Percentiles rank a stretch among this genome's conserved stretches.
These are phyloP conservation scores for Mimumesa dahlbomi DNA, from an alignment of 2,888 invertebrate species.

Conservation along the genomic window DNA sequence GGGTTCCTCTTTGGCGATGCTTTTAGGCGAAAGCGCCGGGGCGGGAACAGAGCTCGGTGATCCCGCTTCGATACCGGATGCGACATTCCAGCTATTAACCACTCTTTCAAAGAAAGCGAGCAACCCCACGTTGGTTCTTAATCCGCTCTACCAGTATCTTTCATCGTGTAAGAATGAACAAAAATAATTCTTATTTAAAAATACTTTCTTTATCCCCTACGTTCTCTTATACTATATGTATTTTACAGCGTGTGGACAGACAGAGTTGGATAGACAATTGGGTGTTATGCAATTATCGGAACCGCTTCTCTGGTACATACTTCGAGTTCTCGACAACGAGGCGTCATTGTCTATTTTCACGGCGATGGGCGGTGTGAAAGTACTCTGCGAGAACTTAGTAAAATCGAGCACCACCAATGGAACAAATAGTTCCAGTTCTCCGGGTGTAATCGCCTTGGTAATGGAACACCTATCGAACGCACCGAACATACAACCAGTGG, in stretches of 20 bases:
- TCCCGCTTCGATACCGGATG: constrained; percentile 90
- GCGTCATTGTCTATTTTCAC: constrained; percentile 89
- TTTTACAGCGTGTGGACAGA: constrained; percentile 70
- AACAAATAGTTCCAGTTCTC: constrained; percentile 82
- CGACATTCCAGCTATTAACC: constrained; percentile 91
- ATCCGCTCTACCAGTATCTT: constrained; percentile 85
- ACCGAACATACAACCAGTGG: constrained; percentile 79
- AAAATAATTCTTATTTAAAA: no score
- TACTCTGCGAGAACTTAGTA: constrained; percentile 90
- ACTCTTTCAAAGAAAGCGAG: constrained; percentile 89
- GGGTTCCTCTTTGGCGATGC: constrained; percentile 86
- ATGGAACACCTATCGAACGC: constrained; percentile 84
- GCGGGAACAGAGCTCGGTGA: constrained; percentile 81
- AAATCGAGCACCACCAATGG: constrained; percentile 72
- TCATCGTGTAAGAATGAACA: constrained; percentile 78
- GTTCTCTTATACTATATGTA: no score
- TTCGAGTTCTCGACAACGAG: constrained; percentile 89
- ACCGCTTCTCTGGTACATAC: constrained; percentile 91
- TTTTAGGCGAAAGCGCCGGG: constrained; percentile 82
- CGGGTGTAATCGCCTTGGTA: constrained; percentile 81
- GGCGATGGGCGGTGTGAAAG: constrained; percentile 87
- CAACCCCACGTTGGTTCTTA: constrained; percentile 87
- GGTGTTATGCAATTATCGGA: constrained; percentile 87
- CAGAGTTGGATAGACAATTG: constrained; percentile 68
- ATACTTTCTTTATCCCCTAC: no score